Evolutionary conservation across 1,140 invertebrate genomes (phyloP), one percentile per base, ranked within the genome.

Genomic region (Zaprionus gabonicus): DNA sequence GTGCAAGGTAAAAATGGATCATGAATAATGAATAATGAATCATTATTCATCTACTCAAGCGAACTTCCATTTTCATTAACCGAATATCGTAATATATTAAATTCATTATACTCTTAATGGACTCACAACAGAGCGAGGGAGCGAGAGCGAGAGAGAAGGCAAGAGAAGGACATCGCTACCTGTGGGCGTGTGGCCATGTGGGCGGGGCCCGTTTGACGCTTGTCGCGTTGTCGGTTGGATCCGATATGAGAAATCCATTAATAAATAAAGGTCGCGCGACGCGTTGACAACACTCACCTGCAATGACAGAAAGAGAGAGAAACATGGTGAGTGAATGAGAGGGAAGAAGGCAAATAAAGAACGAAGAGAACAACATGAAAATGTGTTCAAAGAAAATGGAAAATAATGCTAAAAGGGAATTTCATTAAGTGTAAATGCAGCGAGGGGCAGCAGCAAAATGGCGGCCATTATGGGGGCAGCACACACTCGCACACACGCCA

Each of bases 171-270:
- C 15, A 44, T 7, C 36, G 36, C 36, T 15, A 15, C 13, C 36
- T 44, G 44, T 46, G 41, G n/a, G 41, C 41, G 44, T 49, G 17
- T 12, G 46, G 12, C 12, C 23, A 23, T 36, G 23, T 7, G 49
- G 15, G 20, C 7, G 38, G 4, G 28, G 9, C 15, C 9, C 28
- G 7, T 4, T 13, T 13, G n/a, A 17, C n/a, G 34, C 41, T 15
- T 13, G n/a, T 17, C 25, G 34, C 41, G 23, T 55, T 55, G 63
- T 17, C 36, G 34, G 27, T 38, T 53, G 55, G 23, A 58, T 56
- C 62, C 74, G 74, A 84, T 78, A 80, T 88, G 84, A 66, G 71
- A 78, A 87, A 76, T 87, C 82, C 82, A 87, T 90, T 87, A 87
- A 87, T 90, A 87, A 87, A 87, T 88, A 88, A 88, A 87, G 56